Base-by-base conservation (phyloP, 2,113 vertebrate species). In the Microcebus griseorufus region DNA sequence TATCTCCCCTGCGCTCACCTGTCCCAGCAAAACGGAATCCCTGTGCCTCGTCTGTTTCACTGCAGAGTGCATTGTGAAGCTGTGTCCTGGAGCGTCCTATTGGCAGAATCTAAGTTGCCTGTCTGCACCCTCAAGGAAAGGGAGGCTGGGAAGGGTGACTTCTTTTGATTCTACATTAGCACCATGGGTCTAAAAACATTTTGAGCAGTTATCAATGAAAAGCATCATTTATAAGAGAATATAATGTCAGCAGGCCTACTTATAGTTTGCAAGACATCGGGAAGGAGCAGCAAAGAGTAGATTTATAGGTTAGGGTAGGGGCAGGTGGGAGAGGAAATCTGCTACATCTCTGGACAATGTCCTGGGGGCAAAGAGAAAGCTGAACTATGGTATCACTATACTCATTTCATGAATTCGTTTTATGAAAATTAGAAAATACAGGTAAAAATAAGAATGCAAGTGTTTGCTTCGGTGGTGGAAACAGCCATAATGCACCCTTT, bases 371-470 rank as follows among this genome's bases (percentile, higher is more conserved):
- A 64, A 72, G 65, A 85, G 9, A 34, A 87, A 60, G 67, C 55
- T 69, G 72, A 80, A 45, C 48, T 58, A 37, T 62, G 45, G 32
- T 14, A 39, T 58, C 14, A 65, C 27, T 25, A 5, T 27, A 48
- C 16, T 69, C 25, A 48, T n/a, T 37, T 55, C n/a, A 37, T 37
- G 13, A 62, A 72, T 73, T 93, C 45, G n/a, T 39, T 78, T 83
- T 86, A 75, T 29, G 22, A 93, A 86, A 82, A 55, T 92, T 73
- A 96, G 58, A 67, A 90, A 87, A 72, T 48, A 67, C 39, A 84
- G 22, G 84, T 53, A 48, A 65, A 84, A 93, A 86, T 37, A 69
- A 65, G 16, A 67, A 69, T 39, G 29, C 39, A 18, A 48, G 25
- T 76, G 27, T 27, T 75, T 42, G 27, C 73, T 4, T 48, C 27